Conservation (phyloP, 1,140 invertebrate genomes). For the Chionoecetes opilio region DNA sequence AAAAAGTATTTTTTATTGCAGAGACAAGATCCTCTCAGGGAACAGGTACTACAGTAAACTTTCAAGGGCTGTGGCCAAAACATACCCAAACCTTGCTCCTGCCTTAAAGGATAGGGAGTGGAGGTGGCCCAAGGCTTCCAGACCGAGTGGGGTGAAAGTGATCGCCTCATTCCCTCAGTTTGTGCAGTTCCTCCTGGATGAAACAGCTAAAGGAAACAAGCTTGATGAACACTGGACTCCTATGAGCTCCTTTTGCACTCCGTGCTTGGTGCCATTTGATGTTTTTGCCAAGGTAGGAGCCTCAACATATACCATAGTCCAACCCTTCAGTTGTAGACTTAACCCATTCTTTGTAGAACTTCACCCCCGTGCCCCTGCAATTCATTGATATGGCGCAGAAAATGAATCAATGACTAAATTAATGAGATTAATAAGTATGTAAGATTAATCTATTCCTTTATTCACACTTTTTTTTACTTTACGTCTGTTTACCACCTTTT, state of each 20-base stretch:
- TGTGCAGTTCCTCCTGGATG: constrained; percentile 83
- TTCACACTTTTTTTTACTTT: too few relatives aligned
- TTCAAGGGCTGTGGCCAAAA: constrained; percentile 83
- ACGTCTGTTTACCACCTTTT: too few relatives aligned
- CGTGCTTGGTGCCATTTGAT: constrained; percentile 91
- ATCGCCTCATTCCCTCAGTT: constrained; percentile 85
- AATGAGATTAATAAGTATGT: too few relatives aligned
- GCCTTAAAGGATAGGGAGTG: not conserved
- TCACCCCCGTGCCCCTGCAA: too few relatives aligned
- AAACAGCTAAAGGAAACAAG: constrained; percentile 82
- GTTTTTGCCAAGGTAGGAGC: constrained; percentile 83
- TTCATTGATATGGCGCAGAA: too few relatives aligned
- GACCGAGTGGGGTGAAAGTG: constrained; percentile 85
- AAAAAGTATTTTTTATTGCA: constrained; percentile 37
- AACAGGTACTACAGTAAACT: constrained; percentile 92
- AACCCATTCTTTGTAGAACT: too few relatives aligned
- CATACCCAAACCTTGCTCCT: constrained; percentile 56
- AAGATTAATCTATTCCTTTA: too few relatives aligned
- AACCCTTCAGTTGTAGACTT: not conserved
- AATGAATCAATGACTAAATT: too few relatives aligned
- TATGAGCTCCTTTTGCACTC: constrained; percentile 93
- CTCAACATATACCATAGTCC: not conserved
- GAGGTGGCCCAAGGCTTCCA: constrained; percentile 86
- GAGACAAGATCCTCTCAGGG: constrained; percentile 82
- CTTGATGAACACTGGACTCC: constrained; percentile 97